Percentiles rank a stretch among this genome's conserved stretches.
Conservation (phyloP, 2,797 vertebrate species). For the Eulemur mongoz region DNA sequence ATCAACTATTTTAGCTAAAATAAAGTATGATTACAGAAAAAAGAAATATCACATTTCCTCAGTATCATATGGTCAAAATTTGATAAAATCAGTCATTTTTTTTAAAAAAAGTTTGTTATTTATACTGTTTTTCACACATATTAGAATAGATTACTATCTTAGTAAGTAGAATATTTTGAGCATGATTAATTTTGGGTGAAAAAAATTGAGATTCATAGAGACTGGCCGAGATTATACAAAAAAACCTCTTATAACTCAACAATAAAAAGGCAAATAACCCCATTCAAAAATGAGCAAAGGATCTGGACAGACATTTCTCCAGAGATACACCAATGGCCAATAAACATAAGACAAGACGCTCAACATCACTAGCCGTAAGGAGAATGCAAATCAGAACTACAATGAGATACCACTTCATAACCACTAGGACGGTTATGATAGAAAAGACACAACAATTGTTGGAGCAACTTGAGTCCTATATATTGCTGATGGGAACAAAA, state of each 20-base stretch:
- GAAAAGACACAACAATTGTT: not conserved
- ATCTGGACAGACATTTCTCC: not conserved
- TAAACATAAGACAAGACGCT: not conserved
- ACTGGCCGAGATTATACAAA: not conserved
- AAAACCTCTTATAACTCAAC: not conserved
- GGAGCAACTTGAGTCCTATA: not conserved
- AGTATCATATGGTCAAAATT: not conserved
- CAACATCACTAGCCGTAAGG: not conserved
- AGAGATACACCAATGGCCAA: not conserved
- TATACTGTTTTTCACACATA: not conserved
- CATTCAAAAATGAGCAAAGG: not conserved
- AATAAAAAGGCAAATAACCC: not conserved
- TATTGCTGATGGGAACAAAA: not conserved
- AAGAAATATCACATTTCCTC: not conserved
- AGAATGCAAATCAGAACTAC: not conserved
- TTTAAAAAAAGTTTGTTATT: not conserved
- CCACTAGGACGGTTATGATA: not conserved
- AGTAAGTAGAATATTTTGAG: not conserved
- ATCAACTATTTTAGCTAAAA: conserved; percentile 28
- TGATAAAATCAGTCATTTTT: conserved; percentile 17
- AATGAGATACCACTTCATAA: not conserved
- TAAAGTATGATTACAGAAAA: not conserved
- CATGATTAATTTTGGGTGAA: not conserved
- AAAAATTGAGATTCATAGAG: not conserved
- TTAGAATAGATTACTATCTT: not conserved